These are phyloP conservation scores for Pelochelys cantorii DNA, from an alignment of 2,797 vertebrate genomes.

Conservation along the genomic window DNA sequence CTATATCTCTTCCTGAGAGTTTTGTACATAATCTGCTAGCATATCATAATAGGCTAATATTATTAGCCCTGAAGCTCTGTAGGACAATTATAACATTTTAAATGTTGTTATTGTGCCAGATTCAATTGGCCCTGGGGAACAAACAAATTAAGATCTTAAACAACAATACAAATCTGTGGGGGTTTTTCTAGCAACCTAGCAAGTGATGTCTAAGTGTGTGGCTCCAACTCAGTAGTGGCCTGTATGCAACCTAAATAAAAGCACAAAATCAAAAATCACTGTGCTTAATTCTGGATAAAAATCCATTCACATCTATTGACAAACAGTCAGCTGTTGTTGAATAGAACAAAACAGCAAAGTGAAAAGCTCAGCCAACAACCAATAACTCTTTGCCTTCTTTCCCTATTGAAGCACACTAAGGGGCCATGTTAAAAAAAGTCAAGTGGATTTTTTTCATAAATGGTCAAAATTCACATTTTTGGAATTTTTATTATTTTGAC, in stretches of 20 bases:
- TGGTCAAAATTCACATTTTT: constrained; percentile 22
- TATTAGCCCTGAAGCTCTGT: constrained; percentile 25
- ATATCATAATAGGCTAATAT: constrained; percentile 15
- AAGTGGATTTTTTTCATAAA: constrained; percentile 29
- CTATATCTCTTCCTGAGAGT: neutral
- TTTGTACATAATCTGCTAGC: neutral
- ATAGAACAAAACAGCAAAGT: constrained; percentile 52
- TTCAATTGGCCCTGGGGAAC: constrained; percentile 20
- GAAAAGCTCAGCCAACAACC: constrained; percentile 50
- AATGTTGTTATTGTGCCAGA: constrained; percentile 27
- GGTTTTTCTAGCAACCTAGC: neutral
- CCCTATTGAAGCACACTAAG: constrained; percentile 38
- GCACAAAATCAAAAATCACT: constrained; percentile 52
- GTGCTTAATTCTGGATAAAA: constrained; percentile 72
- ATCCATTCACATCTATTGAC: constrained; percentile 63
- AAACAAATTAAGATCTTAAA: constrained; percentile 43
- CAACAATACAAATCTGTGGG: neutral
- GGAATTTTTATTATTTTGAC: constrained; percentile 28
- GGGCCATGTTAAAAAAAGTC: constrained; percentile 27
- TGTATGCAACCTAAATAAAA: constrained; percentile 8
- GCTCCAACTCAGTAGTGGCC: neutral
- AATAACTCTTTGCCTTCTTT: constrained; percentile 65
- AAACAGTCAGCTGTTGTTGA: constrained; percentile 60
- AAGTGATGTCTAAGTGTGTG: neutral
- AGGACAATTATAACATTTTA: constrained; percentile 42